These are phyloP conservation scores for Aproaerema taeniolella DNA, from an alignment of 2,888 invertebrate genomes.

Conservation along the genomic window DNA sequence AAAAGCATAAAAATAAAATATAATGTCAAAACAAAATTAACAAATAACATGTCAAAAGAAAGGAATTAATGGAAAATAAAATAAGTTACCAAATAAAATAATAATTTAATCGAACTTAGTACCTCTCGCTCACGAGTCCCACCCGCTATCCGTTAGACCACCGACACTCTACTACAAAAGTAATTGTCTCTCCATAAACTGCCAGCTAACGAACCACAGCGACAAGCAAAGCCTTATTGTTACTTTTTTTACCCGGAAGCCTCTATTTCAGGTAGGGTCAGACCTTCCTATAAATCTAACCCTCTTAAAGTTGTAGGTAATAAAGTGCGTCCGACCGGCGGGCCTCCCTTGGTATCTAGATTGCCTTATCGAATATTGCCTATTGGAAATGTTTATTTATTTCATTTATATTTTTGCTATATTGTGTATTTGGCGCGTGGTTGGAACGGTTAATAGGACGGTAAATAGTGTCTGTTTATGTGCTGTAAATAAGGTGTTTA, in stretches of 20 bases:
- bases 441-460: neutral
- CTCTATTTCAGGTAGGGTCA: constrained; percentile 45
- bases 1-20: too few relatives aligned
- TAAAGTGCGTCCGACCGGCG: constrained; percentile 43
- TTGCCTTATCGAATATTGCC: constrained; percentile 44
- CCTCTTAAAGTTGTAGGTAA: constrained; percentile 53
- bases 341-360: constrained; percentile 35
- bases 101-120: too few relatives aligned
- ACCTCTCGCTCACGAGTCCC: too few relatives aligned
- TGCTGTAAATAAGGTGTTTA: neutral
- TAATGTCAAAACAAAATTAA: too few relatives aligned
- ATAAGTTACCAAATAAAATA: too few relatives aligned
- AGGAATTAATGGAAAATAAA: too few relatives aligned
- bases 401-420: constrained; percentile 31
- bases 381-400: constrained; percentile 35
- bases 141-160: too few relatives aligned
- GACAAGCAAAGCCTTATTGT: neutral
- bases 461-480: neutral
- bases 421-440: constrained; percentile 19
- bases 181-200: too few relatives aligned
- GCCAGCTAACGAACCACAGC: neutral
- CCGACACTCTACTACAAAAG: too few relatives aligned
- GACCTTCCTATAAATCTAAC: constrained; percentile 51
- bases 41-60: too few relatives aligned
- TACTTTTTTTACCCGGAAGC: neutral